These are phyloP conservation scores for Halocynthia aurantium DNA, from an alignment of 23 tunicate genomes.

Conservation along the genomic window DNA sequence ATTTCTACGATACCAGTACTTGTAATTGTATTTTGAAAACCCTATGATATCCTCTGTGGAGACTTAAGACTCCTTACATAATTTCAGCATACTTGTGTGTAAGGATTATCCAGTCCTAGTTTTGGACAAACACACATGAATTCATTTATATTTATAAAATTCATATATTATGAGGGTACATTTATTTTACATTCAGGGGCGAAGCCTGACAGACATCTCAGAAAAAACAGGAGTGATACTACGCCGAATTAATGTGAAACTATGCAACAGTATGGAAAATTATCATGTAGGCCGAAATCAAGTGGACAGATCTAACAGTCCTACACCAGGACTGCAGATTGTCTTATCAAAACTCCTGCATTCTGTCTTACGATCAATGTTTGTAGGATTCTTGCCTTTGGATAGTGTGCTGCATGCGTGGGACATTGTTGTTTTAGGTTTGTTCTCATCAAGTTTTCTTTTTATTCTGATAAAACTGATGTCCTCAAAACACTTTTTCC, in stretches of 20 bases:
- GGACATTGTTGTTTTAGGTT: slow-evolving; percentile 31
- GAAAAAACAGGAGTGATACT: slow-evolving; percentile 9
- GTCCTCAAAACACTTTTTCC: background rate
- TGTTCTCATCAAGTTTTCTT: background rate
- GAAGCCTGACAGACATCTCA: slow-evolving; percentile 13
- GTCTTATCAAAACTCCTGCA: slow-evolving; percentile 23
- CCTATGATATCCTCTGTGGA: too few relatives aligned
- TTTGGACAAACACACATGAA: background rate
- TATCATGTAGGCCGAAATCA: background rate
- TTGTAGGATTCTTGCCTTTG: slow-evolving; percentile 62
- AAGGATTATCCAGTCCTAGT: too few relatives aligned
- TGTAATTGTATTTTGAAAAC: too few relatives aligned
- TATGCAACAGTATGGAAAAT: slow-evolving; percentile 13
- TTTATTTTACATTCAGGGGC: slow-evolving; percentile 6
- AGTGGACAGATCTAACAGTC: background rate
- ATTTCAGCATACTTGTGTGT: too few relatives aligned
- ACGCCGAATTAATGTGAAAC: slow-evolving; percentile 16
- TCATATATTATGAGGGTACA: background rate
- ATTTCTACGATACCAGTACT: too few relatives aligned
- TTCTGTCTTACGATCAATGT: slow-evolving; percentile 42
- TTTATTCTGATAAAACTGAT: background rate
- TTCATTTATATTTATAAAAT: background rate
- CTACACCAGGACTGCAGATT: background rate
- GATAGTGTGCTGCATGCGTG: slow-evolving; percentile 54
- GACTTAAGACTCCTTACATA: too few relatives aligned